Evolutionary conservation across 2,888 invertebrate species (phyloP), one percentile per base, ranked within the genome.

Genomic region (Loripinus fragilis): DNA sequence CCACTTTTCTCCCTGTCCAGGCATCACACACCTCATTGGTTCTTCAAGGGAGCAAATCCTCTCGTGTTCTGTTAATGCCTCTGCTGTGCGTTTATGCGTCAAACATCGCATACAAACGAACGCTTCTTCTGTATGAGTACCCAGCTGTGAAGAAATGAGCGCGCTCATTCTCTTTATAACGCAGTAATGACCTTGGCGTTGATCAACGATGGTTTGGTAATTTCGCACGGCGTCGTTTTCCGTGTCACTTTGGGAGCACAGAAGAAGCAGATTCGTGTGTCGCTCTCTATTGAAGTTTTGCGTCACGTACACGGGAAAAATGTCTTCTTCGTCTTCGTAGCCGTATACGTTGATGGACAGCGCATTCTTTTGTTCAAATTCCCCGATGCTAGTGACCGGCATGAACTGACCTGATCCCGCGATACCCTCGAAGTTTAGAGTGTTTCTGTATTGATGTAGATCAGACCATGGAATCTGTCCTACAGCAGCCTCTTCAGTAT

Each of bases 101-200:
- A 64, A 28, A n/a, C 64, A 64, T 30, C 35, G 23, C 30, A 28
- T 15, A n/a, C 64, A 64, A 5, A 64, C 30, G 17, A 64, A 64
- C 7, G 28, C 30, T 25, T 17, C 10, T 28, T 10, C 35, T 30
- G 17, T 33, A n/a, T n/a, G n/a, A n/a, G n/a, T n/a, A 12, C 30
- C 30, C n/a, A 64, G 17, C n/a, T 64, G 64, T 5, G 33, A 33
- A 25, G 30, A 64, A 8, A 64, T 17, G 8, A 64, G 64, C n/a
- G 8, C 28, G 35, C 64, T 64, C 64, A 64, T 64, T 8, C 28
- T 64, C 28, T 64, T 30, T 8, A 64, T 64, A 17, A 64, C 64
- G 28, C 64, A 64, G 64, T 64, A 64, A 64, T 64, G 64, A 10
- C 17, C 64, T 8, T 7, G 10, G 10, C 64, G 23, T 8, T 35